Evolutionary conservation across 2,113 vertebrate genomes (phyloP).

Genomic region (Poicephalus meyeri): DNA sequence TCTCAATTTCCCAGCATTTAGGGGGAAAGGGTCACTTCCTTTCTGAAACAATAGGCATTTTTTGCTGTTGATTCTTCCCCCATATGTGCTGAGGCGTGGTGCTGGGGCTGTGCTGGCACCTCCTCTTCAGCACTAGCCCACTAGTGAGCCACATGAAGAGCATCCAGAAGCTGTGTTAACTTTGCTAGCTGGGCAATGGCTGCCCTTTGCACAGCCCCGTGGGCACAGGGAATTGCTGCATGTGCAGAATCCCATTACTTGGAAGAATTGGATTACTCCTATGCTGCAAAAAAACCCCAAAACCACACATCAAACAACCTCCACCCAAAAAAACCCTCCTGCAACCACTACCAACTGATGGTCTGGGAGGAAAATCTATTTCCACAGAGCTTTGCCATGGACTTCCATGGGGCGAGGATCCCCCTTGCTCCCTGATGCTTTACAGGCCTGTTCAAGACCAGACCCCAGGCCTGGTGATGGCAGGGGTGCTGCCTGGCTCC

Average conservation of each 20-base stretch:
- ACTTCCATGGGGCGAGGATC: neutral
- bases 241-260: neutral
- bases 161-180: neutral
- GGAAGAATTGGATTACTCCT: neutral
- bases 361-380: neutral
- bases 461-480: neutral
- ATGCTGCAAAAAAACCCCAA: neutral
- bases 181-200: neutral
- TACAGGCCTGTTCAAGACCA: neutral
- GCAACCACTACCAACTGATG: neutral
- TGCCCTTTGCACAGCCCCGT: neutral
- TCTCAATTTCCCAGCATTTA: slow-evolving; percentile 51
- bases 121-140: neutral
- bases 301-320: neutral
- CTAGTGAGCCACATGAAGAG: neutral
- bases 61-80: slow-evolving; percentile 24
- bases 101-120: neutral
- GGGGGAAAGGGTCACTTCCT: slow-evolving; percentile 60
- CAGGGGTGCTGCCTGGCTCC: neutral
- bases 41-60: slow-evolving; percentile 71
- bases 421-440: neutral
- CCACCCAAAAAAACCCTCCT: neutral
- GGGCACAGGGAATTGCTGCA: rapidly evolving
- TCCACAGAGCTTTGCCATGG: neutral
- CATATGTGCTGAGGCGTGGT: neutral